phyloP scores from a whole-genome alignment of 92 coral and sea anemone species.

The Actinostola sp. region DNA sequence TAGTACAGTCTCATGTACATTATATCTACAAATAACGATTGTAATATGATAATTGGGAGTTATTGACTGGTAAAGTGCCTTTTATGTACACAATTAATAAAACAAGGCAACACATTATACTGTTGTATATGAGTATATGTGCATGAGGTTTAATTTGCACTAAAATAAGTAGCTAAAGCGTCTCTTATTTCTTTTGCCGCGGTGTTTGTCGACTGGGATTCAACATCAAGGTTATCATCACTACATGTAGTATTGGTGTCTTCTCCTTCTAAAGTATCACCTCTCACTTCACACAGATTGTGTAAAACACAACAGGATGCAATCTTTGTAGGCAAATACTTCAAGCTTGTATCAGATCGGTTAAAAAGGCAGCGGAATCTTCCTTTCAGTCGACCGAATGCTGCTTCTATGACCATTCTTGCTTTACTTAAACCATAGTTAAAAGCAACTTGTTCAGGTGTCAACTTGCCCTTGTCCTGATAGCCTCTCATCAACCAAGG shows the following conservation, averaged over 20 bases:
- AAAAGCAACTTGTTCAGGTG: conserved; percentile 17
- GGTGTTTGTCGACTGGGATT: too few species aligned
- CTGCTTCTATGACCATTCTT: conserved; percentile 38
- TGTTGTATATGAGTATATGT: too few species aligned
- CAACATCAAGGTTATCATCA: not conserved
- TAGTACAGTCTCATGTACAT: too few species aligned
- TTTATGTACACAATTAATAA: too few species aligned
- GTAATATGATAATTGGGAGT: too few species aligned
- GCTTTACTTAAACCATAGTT: conserved; percentile 43
- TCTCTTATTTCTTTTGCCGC: too few species aligned
- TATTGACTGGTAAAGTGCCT: too few species aligned
- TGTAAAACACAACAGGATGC: conserved; percentile 49
- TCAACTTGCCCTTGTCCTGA: conserved; percentile 31
- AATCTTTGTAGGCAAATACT: conserved; percentile 31
- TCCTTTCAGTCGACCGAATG: conserved; percentile 36
- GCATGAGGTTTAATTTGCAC: too few species aligned
- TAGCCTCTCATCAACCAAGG: conserved; percentile 41
- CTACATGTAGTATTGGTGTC: not conserved
- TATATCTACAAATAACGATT: too few species aligned
- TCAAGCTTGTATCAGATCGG: conserved; percentile 24
- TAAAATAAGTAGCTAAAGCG: too few species aligned
- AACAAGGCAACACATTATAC: too few species aligned
- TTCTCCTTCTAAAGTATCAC: conserved; percentile 11
- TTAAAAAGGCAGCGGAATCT: conserved; percentile 40
- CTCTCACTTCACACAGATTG: conserved; percentile 36